Percentiles rank a stretch among this genome's conserved stretches.
Evolutionary conservation across 2,113 vertebrate genomes (phyloP).

Genomic region (Danionella cerebrum): DNA sequence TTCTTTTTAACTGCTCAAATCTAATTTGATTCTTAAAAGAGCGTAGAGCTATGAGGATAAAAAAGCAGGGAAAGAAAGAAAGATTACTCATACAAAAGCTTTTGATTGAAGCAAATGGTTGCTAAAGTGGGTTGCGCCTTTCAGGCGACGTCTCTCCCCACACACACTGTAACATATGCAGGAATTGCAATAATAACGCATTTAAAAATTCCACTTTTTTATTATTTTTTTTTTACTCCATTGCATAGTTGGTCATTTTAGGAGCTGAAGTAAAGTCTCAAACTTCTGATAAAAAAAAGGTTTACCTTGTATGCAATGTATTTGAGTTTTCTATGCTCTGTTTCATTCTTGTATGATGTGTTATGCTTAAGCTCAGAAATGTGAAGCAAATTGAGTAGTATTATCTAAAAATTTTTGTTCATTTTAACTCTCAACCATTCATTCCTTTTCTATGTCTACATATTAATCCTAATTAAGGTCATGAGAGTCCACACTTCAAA

Average conservation of each 20-base stretch:
- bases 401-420: no score
- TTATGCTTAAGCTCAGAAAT: no score
- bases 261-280: background rate
- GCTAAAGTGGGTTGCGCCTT: conserved; percentile 52
- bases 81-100: conserved; percentile 59
- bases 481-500: no score
- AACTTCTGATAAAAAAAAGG: no score
- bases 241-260: conserved; percentile 35
- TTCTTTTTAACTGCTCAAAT: conserved; percentile 60
- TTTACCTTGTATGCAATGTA: no score
- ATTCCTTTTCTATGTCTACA: no score
- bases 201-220: conserved; percentile 4
- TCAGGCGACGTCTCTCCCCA: conserved; percentile 39
- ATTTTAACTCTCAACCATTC: no score
- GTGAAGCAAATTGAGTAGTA: no score
- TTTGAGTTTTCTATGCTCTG: no score
- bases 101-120: conserved; percentile 50
- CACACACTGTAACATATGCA: conserved; percentile 47
- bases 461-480: no score
- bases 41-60: conserved; percentile 30
- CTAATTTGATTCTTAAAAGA: conserved; percentile 59
- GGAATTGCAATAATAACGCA: conserved; percentile 18
- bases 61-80: conserved; percentile 44
- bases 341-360: no score
- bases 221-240: background rate